Base-by-base conservation (phyloP, 1,140 invertebrate genomes). In the Rhizoglyphus robini region DNA sequence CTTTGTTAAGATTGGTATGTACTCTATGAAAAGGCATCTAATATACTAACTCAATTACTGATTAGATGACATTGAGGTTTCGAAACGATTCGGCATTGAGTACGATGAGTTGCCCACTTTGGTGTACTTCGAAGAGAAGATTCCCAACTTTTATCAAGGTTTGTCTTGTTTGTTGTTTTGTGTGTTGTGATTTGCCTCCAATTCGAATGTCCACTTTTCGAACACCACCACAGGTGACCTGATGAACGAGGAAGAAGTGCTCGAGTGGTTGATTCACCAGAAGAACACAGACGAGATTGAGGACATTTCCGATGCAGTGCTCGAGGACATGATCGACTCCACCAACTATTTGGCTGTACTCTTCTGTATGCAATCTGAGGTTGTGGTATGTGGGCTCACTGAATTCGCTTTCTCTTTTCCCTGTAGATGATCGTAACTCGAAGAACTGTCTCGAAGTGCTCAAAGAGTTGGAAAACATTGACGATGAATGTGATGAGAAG, bases 241-340 rank as follows among this genome's bases (percentile, higher is more conserved):
- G 15, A 70, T 70, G 62, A 69, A 74, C 23, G 73, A 74, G 59
- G 72, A 74, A 63, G 64, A 72, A 47, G 71, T 74, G 30, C 67
- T 74, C 3, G 65, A 73, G n/a, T 74, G 72, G 73, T 57, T 74
- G n/a, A 70, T 74, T 25, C 67, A 68, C 30, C 68, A 72, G 29
- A 66, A 73, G 63, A 86, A 90, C 75, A 87, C 87, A 70, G 90
- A 94, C 76, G 89, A 94, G 81, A 94, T 94, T 71, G 90, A 95
- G 80, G 90, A 94, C 78, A 85, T 95, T 36, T 92, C 88, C 47
- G 89, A 91, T 76, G 88, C 91, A 78, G 92, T 93, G 87, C 80
- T 94, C 59, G 89, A 93, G 72, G 84, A 85, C 73, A 80, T 94
- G 57, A 85, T 94, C 63, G 88, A 88, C 72, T 87, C 91, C 73